phyloP scores from a whole-genome alignment of 1,140 invertebrate species.

The Bombus waltoni region DNA sequence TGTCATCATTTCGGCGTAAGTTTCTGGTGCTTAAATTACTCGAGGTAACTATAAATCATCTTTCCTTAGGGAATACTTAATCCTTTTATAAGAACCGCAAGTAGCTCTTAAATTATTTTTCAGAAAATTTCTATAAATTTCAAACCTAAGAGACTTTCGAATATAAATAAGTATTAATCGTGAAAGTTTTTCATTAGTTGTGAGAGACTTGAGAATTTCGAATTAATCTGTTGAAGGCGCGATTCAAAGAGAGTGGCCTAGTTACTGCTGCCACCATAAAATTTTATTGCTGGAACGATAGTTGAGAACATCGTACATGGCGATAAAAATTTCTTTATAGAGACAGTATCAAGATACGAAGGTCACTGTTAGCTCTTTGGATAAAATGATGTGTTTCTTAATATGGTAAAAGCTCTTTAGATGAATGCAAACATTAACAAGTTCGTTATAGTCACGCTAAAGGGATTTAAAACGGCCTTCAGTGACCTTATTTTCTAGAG shows the following conservation, averaged over 20 bases:
- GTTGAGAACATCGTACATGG: neutral
- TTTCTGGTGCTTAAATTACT: neutral
- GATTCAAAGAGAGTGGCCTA: neutral
- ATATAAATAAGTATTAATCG: neutral
- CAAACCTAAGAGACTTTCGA: neutral
- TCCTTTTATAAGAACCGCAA: neutral
- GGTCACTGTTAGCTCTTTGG: neutral
- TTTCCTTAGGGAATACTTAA: neutral
- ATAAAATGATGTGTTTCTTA: neutral
- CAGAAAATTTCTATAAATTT: neutral
- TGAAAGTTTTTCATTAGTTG: neutral
- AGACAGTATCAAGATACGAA: neutral
- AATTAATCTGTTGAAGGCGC: neutral
- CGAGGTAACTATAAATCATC: neutral
- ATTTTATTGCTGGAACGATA: neutral
- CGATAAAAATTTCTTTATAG: neutral
- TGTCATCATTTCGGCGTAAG: neutral
- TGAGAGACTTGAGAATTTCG: neutral
- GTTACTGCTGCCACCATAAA: neutral
- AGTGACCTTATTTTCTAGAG: neutral
- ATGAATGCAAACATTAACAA: neutral
- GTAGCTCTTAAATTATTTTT: neutral
- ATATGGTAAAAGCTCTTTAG: neutral
- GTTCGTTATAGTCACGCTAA: neutral
- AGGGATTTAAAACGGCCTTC: constrained; percentile 4